Evolutionary conservation across 2,113 vertebrate genomes (phyloP).

Genomic region (Mormyrus iriodes): DNA sequence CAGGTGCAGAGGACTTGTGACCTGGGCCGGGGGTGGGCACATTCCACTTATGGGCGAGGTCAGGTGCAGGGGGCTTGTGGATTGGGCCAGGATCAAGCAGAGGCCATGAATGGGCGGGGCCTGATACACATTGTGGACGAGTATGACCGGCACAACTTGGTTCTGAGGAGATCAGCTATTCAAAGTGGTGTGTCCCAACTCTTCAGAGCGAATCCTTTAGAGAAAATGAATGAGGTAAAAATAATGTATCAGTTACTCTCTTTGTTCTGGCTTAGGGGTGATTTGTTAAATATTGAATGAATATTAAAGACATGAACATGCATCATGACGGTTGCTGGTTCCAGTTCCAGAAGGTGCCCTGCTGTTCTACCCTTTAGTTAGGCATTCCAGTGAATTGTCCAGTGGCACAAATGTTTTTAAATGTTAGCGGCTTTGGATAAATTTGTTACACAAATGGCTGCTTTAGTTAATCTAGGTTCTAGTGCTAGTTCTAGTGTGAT

Average conservation of each 20-base stretch:
- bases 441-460: not conserved
- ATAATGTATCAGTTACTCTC: not conserved
- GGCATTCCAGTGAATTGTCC: not conserved
- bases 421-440: not conserved
- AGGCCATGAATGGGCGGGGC: not conserved
- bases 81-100: conserved; percentile 2
- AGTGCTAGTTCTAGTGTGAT: no score
- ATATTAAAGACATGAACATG: not conserved
- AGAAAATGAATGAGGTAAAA: conserved; percentile 67
- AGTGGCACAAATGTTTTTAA: not conserved
- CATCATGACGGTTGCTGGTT: not conserved
- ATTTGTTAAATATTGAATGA: not conserved
- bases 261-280: not conserved
- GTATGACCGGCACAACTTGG: conserved; percentile 69
- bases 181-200: conserved; percentile 44
- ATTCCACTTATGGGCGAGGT: not conserved
- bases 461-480: not conserved
- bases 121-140: conserved; percentile 59
- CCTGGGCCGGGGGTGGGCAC: not conserved
- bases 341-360: not conserved
- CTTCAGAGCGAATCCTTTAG: conserved; percentile 47
- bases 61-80: not conserved
- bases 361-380: not conserved
- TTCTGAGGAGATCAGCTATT: conserved; percentile 64
- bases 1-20: not conserved